Evolutionary conservation across 1,140 invertebrate species (phyloP).

Genomic region (Dinoponera quadriceps): DNA sequence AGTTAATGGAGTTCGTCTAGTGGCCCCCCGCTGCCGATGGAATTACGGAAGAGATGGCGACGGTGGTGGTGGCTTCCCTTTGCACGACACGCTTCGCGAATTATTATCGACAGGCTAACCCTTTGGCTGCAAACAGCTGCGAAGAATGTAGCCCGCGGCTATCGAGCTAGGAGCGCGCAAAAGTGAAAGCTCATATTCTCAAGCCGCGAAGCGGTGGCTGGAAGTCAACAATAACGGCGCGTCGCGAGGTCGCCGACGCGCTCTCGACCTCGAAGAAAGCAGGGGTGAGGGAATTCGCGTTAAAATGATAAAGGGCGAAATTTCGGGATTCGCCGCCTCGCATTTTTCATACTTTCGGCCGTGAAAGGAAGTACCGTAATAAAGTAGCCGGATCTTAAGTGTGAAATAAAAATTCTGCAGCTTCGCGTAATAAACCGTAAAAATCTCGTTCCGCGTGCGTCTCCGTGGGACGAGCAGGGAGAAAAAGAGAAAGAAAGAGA

Average conservation of each 20-base stretch:
- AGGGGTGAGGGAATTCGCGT: background rate
- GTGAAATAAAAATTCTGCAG: slow-evolving; percentile 5
- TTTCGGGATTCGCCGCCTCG: background rate
- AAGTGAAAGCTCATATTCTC: slow-evolving; percentile 4
- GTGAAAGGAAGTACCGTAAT: background rate
- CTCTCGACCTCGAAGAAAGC: background rate
- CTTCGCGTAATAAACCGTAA: slow-evolving; percentile 31
- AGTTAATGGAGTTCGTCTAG: slow-evolving; percentile 72
- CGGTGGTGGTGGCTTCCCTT: slow-evolving; percentile 58
- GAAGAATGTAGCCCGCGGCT: slow-evolving; percentile 31
- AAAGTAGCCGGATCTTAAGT: slow-evolving; percentile 6
- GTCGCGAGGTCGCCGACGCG: background rate
- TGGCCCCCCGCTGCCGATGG: slow-evolving; percentile 56
- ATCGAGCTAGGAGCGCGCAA: slow-evolving; percentile 26
- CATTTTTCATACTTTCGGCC: background rate
- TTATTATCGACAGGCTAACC: slow-evolving; percentile 79
- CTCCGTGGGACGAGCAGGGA: background rate
- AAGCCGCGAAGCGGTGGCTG: background rate
- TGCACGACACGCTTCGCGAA: slow-evolving; percentile 73
- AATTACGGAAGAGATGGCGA: slow-evolving; percentile 38
- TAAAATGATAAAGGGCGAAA: background rate
- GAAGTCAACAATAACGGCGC: slow-evolving; percentile 10
- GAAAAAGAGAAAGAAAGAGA: background rate
- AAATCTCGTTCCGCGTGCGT: background rate
- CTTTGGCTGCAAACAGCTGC: slow-evolving; percentile 70